Evolutionary conservation across 2,888 invertebrate genomes (phyloP).

Genomic region (Ormyrus nitidulus): DNA sequence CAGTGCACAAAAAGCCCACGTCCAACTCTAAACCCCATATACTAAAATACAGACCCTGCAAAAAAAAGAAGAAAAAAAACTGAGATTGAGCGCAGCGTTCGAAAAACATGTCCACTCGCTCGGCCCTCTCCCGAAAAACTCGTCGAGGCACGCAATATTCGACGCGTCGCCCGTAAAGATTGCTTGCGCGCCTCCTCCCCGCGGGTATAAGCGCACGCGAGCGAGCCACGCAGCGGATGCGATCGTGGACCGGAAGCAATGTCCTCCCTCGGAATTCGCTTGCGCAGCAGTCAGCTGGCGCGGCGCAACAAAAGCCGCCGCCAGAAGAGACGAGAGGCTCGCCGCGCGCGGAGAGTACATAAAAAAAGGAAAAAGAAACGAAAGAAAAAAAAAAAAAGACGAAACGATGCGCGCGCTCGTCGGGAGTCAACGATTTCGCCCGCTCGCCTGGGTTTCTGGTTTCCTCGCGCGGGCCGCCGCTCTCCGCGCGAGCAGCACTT

Average conservation of each 20-base stretch:
- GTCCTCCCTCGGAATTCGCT: constrained; percentile 63
- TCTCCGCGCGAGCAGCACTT: constrained; percentile 55
- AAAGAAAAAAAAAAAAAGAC: constrained; percentile 5
- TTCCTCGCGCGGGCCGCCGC: constrained; percentile 55
- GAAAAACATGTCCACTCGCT: no score
- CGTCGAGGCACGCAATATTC: no score
- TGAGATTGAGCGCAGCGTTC: no score
- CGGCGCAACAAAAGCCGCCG: background rate
- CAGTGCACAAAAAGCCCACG: no score
- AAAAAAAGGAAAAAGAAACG: constrained; percentile 10
- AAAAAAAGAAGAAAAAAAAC: no score
- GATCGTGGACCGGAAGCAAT: constrained; percentile 60
- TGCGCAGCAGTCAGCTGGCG: constrained; percentile 54
- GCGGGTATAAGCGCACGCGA: no score
- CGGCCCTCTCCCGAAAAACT: no score
- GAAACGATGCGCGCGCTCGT: constrained; percentile 29
- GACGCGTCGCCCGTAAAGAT: no score
- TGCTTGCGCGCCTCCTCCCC: no score
- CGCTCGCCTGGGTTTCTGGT: constrained; percentile 59
- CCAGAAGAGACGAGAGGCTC: background rate
- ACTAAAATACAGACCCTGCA: no score
- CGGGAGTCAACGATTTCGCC: constrained; percentile 41
- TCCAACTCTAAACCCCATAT: no score
- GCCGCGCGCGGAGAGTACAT: background rate
- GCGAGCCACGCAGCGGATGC: no score